These are phyloP conservation scores for Oncorhynchus tshawytscha DNA, from an alignment of 2,113 vertebrate genomes.

Conservation along the genomic window DNA sequence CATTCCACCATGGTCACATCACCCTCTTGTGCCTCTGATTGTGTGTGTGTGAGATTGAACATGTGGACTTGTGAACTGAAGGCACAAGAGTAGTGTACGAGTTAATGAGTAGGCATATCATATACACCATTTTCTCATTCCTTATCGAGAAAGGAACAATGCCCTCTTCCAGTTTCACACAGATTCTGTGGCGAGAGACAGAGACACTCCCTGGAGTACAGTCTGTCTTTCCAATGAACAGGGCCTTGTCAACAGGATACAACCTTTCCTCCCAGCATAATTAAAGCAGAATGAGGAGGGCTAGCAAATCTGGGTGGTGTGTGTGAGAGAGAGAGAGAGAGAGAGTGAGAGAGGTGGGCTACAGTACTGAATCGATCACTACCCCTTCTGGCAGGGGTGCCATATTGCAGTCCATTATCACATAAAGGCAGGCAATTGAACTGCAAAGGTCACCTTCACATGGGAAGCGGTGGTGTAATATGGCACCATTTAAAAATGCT, in stretches of 20 bases:
- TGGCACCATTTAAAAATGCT: no score
- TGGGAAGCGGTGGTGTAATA: not conserved
- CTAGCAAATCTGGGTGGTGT: not conserved
- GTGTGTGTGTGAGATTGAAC: not conserved
- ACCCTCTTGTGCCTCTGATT: conserved; percentile 10
- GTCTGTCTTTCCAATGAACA: conserved; percentile 10
- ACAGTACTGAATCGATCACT: not conserved
- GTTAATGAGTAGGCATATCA: not conserved
- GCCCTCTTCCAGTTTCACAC: conserved; percentile 18
- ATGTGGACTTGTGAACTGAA: not conserved
- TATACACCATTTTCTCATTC: conserved; percentile 19
- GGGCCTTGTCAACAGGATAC: conserved; percentile 52
- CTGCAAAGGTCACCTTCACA: conserved; percentile 23
- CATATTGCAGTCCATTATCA: conserved; percentile 4
- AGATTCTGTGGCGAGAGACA: conserved; percentile 10
- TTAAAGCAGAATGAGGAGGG: conserved; percentile 7
- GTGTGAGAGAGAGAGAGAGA: not conserved
- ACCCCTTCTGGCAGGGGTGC: not conserved
- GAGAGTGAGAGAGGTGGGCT: not conserved
- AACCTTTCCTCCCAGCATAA: conserved; percentile 38
- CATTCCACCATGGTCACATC: conserved; percentile 31
- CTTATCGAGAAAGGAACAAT: conserved; percentile 29
- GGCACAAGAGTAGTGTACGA: not conserved
- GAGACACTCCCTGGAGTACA: conserved; percentile 31
- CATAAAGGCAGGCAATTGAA: not conserved